Percentiles rank a stretch among this genome's conserved stretches.
Conservation (phyloP, 2,113 vertebrate genomes). For the Nematolebias whitei region DNA sequence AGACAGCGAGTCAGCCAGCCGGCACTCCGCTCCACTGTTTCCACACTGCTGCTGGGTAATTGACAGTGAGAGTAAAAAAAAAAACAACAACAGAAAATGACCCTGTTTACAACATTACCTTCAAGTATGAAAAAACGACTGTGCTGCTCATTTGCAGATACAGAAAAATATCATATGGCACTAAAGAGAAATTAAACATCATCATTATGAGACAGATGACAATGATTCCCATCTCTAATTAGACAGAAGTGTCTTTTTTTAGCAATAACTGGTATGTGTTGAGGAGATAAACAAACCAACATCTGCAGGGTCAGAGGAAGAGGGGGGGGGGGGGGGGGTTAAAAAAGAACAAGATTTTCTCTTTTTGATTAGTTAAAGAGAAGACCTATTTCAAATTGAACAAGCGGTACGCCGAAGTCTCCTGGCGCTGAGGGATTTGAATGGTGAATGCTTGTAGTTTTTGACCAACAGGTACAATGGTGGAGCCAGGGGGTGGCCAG, state of each 20-base stretch:
- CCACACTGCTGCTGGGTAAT: conserved; percentile 60
- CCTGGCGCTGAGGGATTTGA: too few relatives aligned
- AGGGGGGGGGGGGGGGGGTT: too few relatives aligned
- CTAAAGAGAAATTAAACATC: conserved; percentile 44
- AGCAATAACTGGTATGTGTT: conserved; percentile 55
- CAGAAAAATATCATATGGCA: conserved; percentile 66
- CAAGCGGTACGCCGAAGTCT: too few relatives aligned
- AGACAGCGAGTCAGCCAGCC: conserved; percentile 62
- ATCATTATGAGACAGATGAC: conserved; percentile 66
- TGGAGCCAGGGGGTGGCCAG: too few relatives aligned
- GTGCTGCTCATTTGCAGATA: conserved; percentile 63
- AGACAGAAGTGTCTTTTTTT: conserved; percentile 44
- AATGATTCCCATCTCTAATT: conserved; percentile 64
- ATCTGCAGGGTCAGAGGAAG: conserved; percentile 43
- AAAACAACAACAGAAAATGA: conserved; percentile 17
- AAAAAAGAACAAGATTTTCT: not conserved
- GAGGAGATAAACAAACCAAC: conserved; percentile 59
- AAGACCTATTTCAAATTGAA: too few relatives aligned
- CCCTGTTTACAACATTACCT: conserved; percentile 53
- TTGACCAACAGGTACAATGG: too few relatives aligned
- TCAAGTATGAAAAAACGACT: conserved; percentile 64
- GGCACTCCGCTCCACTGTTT: conserved; percentile 36
- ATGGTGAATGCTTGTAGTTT: too few relatives aligned
- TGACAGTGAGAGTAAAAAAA: conserved; percentile 56
- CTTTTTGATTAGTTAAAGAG: not conserved